These are phyloP conservation scores for Lepidotrigona ventralis DNA, from an alignment of 1,140 invertebrate genomes.

Conservation along the genomic window DNA sequence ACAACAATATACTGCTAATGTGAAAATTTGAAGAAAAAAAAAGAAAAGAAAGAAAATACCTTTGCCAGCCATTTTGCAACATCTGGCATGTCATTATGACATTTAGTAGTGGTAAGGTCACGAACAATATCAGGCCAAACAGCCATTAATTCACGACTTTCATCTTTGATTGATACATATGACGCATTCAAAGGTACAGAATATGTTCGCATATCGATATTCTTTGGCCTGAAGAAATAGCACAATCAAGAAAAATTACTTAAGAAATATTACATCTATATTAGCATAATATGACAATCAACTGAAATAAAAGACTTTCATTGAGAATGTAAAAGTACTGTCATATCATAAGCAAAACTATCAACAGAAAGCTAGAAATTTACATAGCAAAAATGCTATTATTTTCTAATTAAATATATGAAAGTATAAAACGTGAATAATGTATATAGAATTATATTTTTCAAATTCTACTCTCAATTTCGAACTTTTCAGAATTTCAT, in stretches of 20 bases:
- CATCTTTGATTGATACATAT: conserved; percentile 86
- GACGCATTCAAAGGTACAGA: conserved; percentile 81
- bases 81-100: conserved; percentile 87
- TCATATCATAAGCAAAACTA: no score
- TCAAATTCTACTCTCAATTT: not conserved
- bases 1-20: not conserved
- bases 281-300: not conserved
- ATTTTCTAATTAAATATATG: not conserved
- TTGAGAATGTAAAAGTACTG: not conserved
- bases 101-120: conserved; percentile 88
- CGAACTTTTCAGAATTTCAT: not conserved
- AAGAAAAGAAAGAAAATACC: conserved; percentile 77
- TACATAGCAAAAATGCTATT: not conserved
- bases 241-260: no score
- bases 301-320: not conserved
- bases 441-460: not conserved
- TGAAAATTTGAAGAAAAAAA: not conserved
- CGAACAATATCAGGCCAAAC: conserved; percentile 92
- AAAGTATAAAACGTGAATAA: not conserved
- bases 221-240: conserved; percentile 25
- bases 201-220: conserved; percentile 63
- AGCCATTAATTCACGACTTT: conserved; percentile 91
- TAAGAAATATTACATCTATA: no score
- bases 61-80: conserved; percentile 89
- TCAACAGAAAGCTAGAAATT: not conserved